Conservation (phyloP, 2,113 vertebrate genomes). For the Condylura cristata region DNA sequence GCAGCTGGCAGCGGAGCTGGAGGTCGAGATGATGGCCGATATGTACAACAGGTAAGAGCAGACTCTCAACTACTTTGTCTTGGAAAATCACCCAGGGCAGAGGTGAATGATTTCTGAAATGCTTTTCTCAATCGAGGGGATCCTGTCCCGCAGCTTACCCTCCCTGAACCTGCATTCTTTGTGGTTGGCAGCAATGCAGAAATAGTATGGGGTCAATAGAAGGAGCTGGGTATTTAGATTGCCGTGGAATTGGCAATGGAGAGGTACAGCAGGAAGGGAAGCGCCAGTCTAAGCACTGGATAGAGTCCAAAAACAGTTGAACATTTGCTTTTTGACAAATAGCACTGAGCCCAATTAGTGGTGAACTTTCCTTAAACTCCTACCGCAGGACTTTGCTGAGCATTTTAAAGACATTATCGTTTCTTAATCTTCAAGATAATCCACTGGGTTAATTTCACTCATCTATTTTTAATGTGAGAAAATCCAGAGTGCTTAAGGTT, state of each 20-base stretch:
- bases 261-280: neutral
- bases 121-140: neutral
- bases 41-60: slow-evolving; percentile 95
- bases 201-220: neutral
- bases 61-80: neutral
- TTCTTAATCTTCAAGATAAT: neutral
- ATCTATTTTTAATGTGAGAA: neutral
- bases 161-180: neutral
- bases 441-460: neutral
- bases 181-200: neutral
- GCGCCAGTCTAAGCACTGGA: neutral
- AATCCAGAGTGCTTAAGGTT: neutral
- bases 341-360: neutral
- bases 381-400: neutral
- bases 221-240: neutral
- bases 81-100: neutral
- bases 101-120: neutral
- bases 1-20: slow-evolving; percentile 96
- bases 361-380: neutral
- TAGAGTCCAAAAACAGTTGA: neutral
- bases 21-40: slow-evolving; percentile 99
- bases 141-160: neutral
- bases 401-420: neutral
- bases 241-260: neutral
- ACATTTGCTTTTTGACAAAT: neutral